phyloP scores from a whole-genome alignment of 2,888 invertebrate genomes.

The Sceliomorpha sp. region DNA sequence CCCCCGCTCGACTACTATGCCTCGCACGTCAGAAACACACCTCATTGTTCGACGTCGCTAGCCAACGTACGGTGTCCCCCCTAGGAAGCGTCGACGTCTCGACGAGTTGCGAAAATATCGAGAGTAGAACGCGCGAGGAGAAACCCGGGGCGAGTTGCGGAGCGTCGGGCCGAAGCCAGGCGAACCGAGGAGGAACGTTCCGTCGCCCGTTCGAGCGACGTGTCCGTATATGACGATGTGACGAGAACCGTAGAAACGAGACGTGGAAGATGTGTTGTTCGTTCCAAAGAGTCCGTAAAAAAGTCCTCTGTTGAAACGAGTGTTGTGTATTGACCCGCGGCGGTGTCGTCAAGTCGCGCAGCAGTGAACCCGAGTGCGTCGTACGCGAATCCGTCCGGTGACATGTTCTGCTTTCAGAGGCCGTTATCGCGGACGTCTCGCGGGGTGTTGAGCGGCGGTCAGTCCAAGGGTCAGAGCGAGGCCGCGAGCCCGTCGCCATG shows the following conservation, averaged over 20 bases:
- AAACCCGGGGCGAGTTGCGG: too few species aligned
- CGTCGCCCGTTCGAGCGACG: constrained; percentile 22
- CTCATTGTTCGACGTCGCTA: constrained; percentile 50
- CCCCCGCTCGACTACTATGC: constrained; percentile 60
- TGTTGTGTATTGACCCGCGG: constrained; percentile 18
- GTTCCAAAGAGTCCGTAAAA: constrained; percentile 66
- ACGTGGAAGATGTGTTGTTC: constrained; percentile 58
- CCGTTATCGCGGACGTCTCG: constrained; percentile 76
- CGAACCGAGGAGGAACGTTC: constrained; percentile 2
- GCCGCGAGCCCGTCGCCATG: constrained; percentile 37
- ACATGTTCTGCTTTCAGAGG: constrained; percentile 79
- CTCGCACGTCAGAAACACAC: constrained; percentile 64
- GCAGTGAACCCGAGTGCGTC: background rate
- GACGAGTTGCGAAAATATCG: constrained; percentile 29
- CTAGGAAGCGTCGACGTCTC: constrained; percentile 40
- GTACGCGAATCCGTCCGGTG: background rate
- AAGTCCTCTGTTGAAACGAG: constrained; percentile 42
- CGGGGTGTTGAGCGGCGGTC: constrained; percentile 54
- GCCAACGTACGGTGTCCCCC: constrained; percentile 34
- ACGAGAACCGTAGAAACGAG: constrained; percentile 14
- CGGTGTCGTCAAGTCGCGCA: constrained; percentile 20
- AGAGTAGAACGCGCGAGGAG: too few species aligned
- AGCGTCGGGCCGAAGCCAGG: constrained; percentile 1
- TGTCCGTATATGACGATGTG: too few species aligned
- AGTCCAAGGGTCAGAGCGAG: constrained; percentile 55